Evolutionary conservation across 2,797 vertebrate genomes (phyloP), one percentile per base, ranked within the genome.

Genomic region (Carduelis carduelis): DNA sequence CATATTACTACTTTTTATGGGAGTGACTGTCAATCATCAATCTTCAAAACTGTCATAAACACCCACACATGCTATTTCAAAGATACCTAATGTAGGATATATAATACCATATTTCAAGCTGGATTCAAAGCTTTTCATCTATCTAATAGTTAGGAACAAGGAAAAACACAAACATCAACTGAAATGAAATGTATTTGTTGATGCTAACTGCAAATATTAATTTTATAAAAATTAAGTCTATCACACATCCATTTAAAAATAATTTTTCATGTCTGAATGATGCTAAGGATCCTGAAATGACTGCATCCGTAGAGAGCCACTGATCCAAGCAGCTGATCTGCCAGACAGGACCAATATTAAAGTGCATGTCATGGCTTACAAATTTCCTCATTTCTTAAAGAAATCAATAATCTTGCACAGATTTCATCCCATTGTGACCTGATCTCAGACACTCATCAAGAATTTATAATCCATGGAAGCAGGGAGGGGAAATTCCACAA

Each of bases 141-240:
- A 84, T 85, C 65, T 80, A 49, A 80, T 88, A 92, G 96, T 97
- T 97, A 97, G 89, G 94, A 97, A 87, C 41, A 56, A 93, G 94
- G 77, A 95, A 97, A 97, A 95, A 95, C 87, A 97, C 93, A 96
- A 96, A 97, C 96, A 96, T 79, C 19, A 93, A 93, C 94, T 53
- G 87, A 90, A 96, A 93, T 85, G 71, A 94, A 96, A 93, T 93
- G 28, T 84, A 87, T 97, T 97, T 97, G 93, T 97, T 95, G 94
- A 91, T 95, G 80, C 8, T 87, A 95, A 76, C 56, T 70, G 70
- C 85, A 96, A 95, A 95, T 87, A 95, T 20, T 82, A 0, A 60
- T 93, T 86, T 87, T 63, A 70, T 52, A 89, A 89, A 94, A 93
- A 95, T 82, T 89, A 94, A 72, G 24, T 74, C 77, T 84, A 47